phyloP scores from a whole-genome alignment of 1,140 invertebrate genomes.

The Magallana angulata region DNA sequence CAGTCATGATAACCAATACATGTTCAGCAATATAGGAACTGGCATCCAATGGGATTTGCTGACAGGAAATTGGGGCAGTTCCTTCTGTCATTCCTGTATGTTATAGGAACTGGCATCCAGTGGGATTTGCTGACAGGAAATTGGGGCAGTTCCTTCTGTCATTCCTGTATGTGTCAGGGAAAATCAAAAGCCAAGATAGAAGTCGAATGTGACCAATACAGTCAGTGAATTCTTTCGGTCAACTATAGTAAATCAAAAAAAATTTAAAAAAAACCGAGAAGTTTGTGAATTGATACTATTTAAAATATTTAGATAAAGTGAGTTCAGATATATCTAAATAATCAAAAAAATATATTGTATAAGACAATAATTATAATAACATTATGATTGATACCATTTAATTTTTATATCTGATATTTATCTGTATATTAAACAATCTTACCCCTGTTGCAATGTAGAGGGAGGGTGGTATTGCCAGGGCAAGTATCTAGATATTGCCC shows the following conservation, averaged over 20 bases:
- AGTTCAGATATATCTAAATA: too few species aligned
- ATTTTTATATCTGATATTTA: too few species aligned
- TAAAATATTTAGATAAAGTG: too few species aligned
- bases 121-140: slow-evolving; percentile 91
- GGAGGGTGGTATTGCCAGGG: slow-evolving; percentile 95
- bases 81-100: too few species aligned
- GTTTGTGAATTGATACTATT: neutral
- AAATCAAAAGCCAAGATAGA: slow-evolving; percentile 95
- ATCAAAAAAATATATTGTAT: too few species aligned
- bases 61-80: slow-evolving; percentile 82
- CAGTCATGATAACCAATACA: slow-evolving; percentile 94
- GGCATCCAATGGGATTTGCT: slow-evolving; percentile 96
- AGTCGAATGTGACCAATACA: slow-evolving; percentile 96
- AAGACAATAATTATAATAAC: too few species aligned
- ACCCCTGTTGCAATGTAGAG: slow-evolving; percentile 82
- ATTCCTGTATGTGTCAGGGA: slow-evolving; percentile 93
- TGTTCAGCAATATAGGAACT: slow-evolving; percentile 98
- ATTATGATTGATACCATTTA: too few species aligned
- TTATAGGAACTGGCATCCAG: slow-evolving; percentile 96
- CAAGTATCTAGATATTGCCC: slow-evolving; percentile 90
- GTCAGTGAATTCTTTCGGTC: slow-evolving; percentile 95
- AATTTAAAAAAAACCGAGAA: too few species aligned
- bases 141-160: slow-evolving; percentile 75
- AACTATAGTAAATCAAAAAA: slow-evolving; percentile 71
- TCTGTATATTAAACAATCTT: neutral